Percentiles rank a stretch among this genome's conserved stretches.
phyloP scores from a whole-genome alignment of 2,888 invertebrate genomes.

The Lasioglossum oenotherae region DNA sequence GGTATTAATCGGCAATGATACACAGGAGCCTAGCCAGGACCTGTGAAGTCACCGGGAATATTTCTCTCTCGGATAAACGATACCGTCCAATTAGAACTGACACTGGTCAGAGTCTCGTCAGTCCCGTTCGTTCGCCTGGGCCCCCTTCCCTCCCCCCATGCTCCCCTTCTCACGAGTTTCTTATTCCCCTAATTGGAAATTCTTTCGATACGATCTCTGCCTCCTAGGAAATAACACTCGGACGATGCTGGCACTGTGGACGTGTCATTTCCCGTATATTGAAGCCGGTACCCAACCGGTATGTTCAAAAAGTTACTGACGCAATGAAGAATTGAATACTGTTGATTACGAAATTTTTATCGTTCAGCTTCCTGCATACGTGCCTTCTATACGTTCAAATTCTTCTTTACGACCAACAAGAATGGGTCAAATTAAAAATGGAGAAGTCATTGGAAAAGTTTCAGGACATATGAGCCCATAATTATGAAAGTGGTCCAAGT shows the following conservation, averaged over 20 bases:
- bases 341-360: not conserved
- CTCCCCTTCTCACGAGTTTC: slow-evolving; percentile 59
- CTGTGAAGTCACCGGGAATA: slow-evolving; percentile 27
- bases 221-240: not conserved
- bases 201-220: not conserved
- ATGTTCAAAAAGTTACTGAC: not conserved
- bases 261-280: not conserved
- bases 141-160: not conserved
- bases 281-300: not conserved
- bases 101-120: slow-evolving; percentile 1
- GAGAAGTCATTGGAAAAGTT: not conserved
- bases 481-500: too few species aligned
- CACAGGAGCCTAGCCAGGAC: slow-evolving; percentile 37
- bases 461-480: too few species aligned
- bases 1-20: slow-evolving; percentile 77
- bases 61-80: slow-evolving; percentile 21
- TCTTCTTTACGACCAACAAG: too few species aligned
- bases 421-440: not conserved
- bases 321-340: not conserved
- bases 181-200: slow-evolving; percentile 33
- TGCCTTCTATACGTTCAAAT: too few species aligned
- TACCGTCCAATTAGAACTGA: slow-evolving; percentile 8
- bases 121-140: not conserved
- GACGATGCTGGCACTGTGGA: not conserved
- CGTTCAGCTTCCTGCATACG: not conserved